Evolutionary conservation across 2,888 invertebrate genomes (phyloP).

Genomic region (Apoda limacodes): DNA sequence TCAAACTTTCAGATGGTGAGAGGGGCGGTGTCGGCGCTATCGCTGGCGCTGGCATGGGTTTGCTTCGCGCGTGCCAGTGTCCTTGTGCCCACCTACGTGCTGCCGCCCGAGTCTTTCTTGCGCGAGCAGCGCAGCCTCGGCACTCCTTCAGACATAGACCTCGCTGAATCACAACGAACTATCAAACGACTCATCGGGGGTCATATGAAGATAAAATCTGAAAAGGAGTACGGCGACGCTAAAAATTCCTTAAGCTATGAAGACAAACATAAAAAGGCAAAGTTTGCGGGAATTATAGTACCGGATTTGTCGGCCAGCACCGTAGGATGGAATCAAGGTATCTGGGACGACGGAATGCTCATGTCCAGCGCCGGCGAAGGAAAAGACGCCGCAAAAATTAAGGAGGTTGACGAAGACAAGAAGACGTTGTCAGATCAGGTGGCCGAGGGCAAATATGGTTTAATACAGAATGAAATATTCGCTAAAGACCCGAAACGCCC

Average conservation of each 20-base stretch:
- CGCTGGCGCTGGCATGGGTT: constrained; percentile 60
- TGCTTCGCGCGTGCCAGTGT: constrained; percentile 51
- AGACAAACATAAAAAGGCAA: constrained; percentile 49
- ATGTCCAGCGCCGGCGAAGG: constrained; percentile 79
- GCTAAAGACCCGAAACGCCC: constrained; percentile 77
- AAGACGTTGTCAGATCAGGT: constrained; percentile 92
- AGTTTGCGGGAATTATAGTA: constrained; percentile 48
- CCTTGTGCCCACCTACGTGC: constrained; percentile 64
- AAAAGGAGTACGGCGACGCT: constrained; percentile 49
- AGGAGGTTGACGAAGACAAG: constrained; percentile 76
- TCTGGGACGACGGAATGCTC: constrained; percentile 76
- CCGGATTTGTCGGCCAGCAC: constrained; percentile 61
- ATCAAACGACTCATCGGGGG: constrained; percentile 78
- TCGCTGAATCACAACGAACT: constrained; percentile 62
- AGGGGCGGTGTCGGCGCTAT: constrained; percentile 62
- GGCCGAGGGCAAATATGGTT: constrained; percentile 89
- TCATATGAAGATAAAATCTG: constrained; percentile 67
- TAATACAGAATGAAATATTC: constrained; percentile 88
- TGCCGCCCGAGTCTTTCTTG: constrained; percentile 66
- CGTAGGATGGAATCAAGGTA: constrained; percentile 64
- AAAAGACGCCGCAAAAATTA: constrained; percentile 59
- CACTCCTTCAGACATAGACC: constrained; percentile 34
- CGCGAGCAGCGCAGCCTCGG: constrained; percentile 63
- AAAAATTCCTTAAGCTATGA: constrained; percentile 50
- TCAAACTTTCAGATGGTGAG: constrained; percentile 67